Evolutionary conservation across 2,113 vertebrate species (phyloP), one percentile per base, ranked within the genome.

Genomic region (Ia io): DNA sequence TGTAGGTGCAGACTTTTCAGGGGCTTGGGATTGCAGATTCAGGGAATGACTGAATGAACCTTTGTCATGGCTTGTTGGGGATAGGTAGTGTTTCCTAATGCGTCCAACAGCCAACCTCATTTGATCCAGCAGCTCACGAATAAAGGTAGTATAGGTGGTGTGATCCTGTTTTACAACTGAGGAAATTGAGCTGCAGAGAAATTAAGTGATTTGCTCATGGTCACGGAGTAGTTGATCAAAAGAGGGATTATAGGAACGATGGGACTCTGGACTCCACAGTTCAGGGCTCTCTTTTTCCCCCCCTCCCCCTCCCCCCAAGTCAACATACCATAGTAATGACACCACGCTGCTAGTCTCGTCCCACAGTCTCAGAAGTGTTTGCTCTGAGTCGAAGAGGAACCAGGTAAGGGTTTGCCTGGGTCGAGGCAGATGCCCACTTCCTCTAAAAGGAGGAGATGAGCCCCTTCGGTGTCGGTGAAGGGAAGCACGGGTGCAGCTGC

Each of bases 121-220:
- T 73, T 89, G 74, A 70, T 69, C 78, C 23, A 74, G 70, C 22
- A 49, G 37, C 37, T 90, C 47, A 6, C 0, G 0, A 22, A 44
- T 85, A 37, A 83, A 83, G 90, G 25, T n/a, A 53, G 79, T 20
- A 16, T 28, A 63, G 73, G 77, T 42, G 7, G 11, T 28, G 42
- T 37, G 28, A 69, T 79, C 69, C 92, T 90, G 2, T 67, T 88
- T 95, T 95, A 91, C 0, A 9, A 13, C 42, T 56, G 49, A 96
- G 84, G 65, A 93, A 93, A 90, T n/a, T 25, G 85, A 95, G 61
- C n/a, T 20, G 79, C n/a, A n/a, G 51, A 84, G 51, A 53, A 82
- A 80, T 91, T 61, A 79, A 95, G 87, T 13, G 61, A 95, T 90
- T 95, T 95, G 65, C 16, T 76, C 67, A 65, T 53, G 51, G 78